Percentiles rank a stretch among this genome's conserved stretches.
phyloP scores from a whole-genome alignment of 2,113 vertebrate genomes.

The Paramisgurnus dabryanus region DNA sequence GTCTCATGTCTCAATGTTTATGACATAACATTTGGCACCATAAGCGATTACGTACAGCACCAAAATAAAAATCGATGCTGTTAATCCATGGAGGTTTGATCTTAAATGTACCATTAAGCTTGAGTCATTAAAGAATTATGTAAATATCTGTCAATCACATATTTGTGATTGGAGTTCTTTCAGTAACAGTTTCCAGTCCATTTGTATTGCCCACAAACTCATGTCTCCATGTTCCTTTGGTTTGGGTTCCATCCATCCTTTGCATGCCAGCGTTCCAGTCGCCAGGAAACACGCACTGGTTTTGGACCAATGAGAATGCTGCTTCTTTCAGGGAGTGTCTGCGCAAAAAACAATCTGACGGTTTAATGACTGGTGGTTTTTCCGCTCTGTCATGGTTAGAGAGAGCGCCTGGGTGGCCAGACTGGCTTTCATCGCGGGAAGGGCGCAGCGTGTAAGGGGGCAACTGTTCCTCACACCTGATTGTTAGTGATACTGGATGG shows the following conservation, averaged over 20 bases:
- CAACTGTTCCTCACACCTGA: constrained; percentile 52
- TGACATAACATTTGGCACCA: not conserved
- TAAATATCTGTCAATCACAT: constrained; percentile 7
- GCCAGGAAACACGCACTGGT: constrained; percentile 51
- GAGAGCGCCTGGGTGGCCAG: constrained; percentile 52
- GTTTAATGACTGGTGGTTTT: constrained; percentile 54
- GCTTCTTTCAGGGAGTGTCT: constrained; percentile 48
- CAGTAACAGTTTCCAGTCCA: constrained; percentile 22
- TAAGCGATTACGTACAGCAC: too few species aligned
- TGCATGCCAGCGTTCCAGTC: constrained; percentile 20
- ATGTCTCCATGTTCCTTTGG: not conserved
- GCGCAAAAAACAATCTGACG: constrained; percentile 41
- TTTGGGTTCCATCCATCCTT: constrained; percentile 25
- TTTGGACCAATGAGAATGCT: constrained; percentile 71
- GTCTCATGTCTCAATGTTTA: too few species aligned
- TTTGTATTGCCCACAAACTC: constrained; percentile 18
- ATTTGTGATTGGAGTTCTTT: constrained; percentile 1
- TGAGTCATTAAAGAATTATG: not conserved
- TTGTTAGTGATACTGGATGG: constrained; percentile 51
- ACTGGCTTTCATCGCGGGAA: constrained; percentile 46
- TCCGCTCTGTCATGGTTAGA: constrained; percentile 51
- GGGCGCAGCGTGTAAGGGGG: constrained; percentile 18
- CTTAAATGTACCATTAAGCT: not conserved
- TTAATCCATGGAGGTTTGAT: not conserved
- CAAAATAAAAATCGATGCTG: not conserved